These are phyloP conservation scores for Oophaga sylvatica DNA, from an alignment of 2,797 vertebrate species.

Conservation along the genomic window DNA sequence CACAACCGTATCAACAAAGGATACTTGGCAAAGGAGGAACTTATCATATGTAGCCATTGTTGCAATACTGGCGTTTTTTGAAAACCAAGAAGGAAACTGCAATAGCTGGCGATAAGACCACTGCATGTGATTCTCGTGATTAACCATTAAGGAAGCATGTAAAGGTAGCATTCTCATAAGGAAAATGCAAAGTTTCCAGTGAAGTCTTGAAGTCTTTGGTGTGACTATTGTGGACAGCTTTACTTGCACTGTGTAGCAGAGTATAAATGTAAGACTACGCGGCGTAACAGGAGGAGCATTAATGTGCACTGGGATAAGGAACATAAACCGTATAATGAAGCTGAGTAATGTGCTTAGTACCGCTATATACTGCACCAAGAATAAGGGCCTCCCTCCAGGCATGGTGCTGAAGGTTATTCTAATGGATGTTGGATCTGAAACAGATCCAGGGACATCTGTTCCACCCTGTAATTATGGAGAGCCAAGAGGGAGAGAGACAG, in stretches of 20 bases:
- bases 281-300: conserved; percentile 3
- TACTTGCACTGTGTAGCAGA: not conserved
- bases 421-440: conserved; percentile 63
- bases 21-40: not conserved
- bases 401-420: conserved; percentile 62
- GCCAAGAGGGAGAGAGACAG: conserved; percentile 60
- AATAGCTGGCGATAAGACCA: not conserved
- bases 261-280: not conserved
- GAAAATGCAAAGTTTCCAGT: not conserved
- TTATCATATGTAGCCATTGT: not conserved
- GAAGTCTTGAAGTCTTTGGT: not conserved
- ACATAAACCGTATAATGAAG: conserved; percentile 15
- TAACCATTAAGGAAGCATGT: not conserved
- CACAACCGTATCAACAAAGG: not conserved
- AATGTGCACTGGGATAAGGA: conserved; percentile 21
- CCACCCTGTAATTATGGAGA: conserved; percentile 62
- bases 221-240: not conserved
- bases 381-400: conserved; percentile 38
- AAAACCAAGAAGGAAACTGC: not conserved
- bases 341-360: conserved; percentile 26
- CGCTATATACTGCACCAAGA: conserved; percentile 39
- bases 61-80: not conserved
- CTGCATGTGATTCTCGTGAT: not conserved
- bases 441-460: conserved; percentile 63
- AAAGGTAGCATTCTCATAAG: not conserved